These are phyloP conservation scores for Xiphophorus couchianus DNA, from an alignment of 2,113 vertebrate species.

Conservation along the genomic window DNA sequence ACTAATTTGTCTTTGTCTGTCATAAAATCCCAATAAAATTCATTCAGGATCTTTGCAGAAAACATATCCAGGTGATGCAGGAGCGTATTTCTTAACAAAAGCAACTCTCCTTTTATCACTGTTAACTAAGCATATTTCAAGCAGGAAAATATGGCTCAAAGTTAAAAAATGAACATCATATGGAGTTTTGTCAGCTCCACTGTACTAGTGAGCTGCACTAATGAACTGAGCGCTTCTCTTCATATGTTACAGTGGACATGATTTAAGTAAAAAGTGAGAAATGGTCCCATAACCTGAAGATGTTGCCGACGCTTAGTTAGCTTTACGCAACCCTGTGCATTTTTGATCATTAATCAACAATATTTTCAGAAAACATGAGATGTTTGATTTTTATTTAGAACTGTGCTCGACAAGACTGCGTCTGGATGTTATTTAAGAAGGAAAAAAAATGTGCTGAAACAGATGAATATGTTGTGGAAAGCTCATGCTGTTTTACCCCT, in stretches of 20 bases:
- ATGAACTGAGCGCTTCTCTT: not conserved
- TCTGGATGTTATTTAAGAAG: not conserved
- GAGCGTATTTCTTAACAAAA: not conserved
- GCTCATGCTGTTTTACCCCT: constrained; percentile 49
- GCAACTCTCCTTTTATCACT: not conserved
- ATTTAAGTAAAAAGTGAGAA: not conserved
- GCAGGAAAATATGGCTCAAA: not conserved
- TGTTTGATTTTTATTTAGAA: not conserved
- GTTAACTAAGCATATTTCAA: not conserved
- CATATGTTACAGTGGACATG: not conserved
- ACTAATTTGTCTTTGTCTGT: too few relatives aligned
- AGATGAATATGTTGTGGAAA: constrained; percentile 62
- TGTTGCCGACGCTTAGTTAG: too few relatives aligned
- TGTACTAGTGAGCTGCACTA: not conserved
- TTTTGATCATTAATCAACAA: not conserved
- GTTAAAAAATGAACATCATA: not conserved
- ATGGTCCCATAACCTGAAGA: not conserved
- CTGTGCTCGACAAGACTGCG: not conserved
- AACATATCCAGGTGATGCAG: too few relatives aligned
- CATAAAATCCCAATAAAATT: too few relatives aligned
- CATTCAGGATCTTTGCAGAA: too few relatives aligned
- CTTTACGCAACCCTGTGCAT: not conserved
- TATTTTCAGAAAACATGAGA: not conserved
- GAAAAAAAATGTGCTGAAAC: constrained; percentile 41
- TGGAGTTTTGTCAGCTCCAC: not conserved